Conservation (phyloP, 1,140 invertebrate genomes). For the Sinonovacula constricta region DNA sequence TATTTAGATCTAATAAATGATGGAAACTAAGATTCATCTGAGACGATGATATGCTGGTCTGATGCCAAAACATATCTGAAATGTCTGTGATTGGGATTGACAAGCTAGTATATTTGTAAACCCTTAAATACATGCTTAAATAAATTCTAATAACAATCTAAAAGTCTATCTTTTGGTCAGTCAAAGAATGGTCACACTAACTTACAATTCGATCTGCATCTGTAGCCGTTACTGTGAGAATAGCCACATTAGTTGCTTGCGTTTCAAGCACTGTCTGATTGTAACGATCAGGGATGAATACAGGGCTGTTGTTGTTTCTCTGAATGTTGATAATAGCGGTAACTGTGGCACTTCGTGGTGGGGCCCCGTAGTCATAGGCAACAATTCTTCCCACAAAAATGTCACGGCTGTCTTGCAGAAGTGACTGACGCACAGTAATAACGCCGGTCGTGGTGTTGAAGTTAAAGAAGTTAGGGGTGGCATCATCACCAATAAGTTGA, state of each 20-base stretch:
- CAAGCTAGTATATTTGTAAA: no score
- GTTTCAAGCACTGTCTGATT: conserved; percentile 60
- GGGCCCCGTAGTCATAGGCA: conserved; percentile 67
- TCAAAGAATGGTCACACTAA: conserved; percentile 2
- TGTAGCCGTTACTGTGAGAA: conserved; percentile 59
- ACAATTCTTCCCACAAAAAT: conserved; percentile 64
- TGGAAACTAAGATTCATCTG: no score
- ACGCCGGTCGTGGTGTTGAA: conserved; percentile 57
- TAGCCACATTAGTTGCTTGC: conserved; percentile 32
- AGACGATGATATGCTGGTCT: no score
- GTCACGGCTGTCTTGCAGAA: conserved; percentile 28
- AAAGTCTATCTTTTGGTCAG: no score
- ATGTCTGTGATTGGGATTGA: no score
- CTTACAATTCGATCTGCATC: conserved; percentile 70
- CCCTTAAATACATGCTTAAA: no score
- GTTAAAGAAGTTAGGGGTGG: conserved; percentile 58
- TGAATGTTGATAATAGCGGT: conserved; percentile 62
- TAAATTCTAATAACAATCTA: no score
- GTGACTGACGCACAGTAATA: conserved; percentile 49
- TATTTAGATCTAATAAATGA: no score
- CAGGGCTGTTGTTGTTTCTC: conserved; percentile 91
- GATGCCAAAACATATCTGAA: no score
- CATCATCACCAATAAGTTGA: conserved; percentile 65
- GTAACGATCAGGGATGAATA: conserved; percentile 70
- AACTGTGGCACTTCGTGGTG: conserved; percentile 65